Evolutionary conservation across 2,888 invertebrate genomes (phyloP), one percentile per base, ranked within the genome.

Genomic region (Siphlonurus alternatus): DNA sequence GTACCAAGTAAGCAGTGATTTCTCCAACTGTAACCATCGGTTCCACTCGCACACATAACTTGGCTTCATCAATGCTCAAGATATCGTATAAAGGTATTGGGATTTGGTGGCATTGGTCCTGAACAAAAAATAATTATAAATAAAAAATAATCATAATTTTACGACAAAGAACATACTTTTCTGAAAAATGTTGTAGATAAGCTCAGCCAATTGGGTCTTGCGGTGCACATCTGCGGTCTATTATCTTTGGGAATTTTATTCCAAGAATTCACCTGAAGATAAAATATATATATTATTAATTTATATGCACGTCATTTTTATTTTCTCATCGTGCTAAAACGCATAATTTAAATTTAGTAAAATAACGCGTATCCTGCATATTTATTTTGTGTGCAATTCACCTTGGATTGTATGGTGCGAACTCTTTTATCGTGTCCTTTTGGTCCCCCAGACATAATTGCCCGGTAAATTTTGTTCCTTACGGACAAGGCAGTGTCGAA

Each of bases 131-230:
- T n/a, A n/a, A n/a, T n/a, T n/a, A n/a, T n/a, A n/a, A n/a, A n/a
- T n/a, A 38, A 10, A 61, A 62, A 53, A 19, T 20, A 18, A 56
- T 51, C 51, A 66, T 25, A 23, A 23, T 60, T 51, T 24, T 61
- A 59, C 56, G 23, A 7, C 15, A 10, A 38, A 38, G 15, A 38
- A 25, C 64, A 71, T 74, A 71, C 56, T 56, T 86, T 86, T 70
- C 79, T 77, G 74, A 82, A 85, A 76, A 86, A 86, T 0, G 82
- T 85, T 1, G 82, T 81, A 10, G 85, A 85, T 2, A 86, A 76
- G 15, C 84, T 85, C 61, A 83, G 75, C 86, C 86, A 86, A 74
- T 86, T 86, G 2, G 86, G 84, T 5, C 85, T 75, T 0, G 85
- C 79, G 0, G 85, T 86, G 75, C 85, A 85, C 19, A 86, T 77